Conservation (phyloP, 2,888 invertebrate genomes). For the Lomographa bimaculata region DNA sequence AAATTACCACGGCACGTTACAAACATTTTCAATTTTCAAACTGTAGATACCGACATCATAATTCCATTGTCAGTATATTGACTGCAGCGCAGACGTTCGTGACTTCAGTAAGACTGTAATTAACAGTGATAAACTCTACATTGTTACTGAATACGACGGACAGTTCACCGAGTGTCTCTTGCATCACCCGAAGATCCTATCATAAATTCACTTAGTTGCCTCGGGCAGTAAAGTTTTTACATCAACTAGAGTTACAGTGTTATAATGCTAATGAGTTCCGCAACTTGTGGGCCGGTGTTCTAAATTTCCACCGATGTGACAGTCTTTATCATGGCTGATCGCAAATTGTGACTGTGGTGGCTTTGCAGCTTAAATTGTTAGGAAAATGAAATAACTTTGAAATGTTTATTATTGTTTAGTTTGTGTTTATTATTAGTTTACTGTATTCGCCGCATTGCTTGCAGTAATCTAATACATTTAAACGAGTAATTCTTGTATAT, state of each 20-base stretch:
- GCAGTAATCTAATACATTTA: too few species aligned
- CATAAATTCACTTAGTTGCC: constrained; percentile 60
- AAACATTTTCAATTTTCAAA: too few species aligned
- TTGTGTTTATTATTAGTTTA: too few species aligned
- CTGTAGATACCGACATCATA: too few species aligned
- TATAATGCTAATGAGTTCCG: constrained; percentile 66
- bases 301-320: constrained; percentile 47
- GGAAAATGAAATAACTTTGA: too few species aligned
- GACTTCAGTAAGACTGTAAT: too few species aligned
- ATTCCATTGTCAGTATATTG: too few species aligned
- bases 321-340: constrained; percentile 38
- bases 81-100: too few species aligned
- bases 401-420: too few species aligned
- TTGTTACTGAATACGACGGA: constrained; percentile 1
- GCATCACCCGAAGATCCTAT: constrained; percentile 28
- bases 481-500: too few species aligned
- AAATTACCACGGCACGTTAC: too few species aligned
- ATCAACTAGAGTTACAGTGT: constrained; percentile 55
- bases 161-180: constrained; percentile 1
- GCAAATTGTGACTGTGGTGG: constrained; percentile 11
- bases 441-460: too few species aligned
- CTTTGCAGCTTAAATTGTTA: constrained; percentile 2
- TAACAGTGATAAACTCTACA: constrained; percentile 5
- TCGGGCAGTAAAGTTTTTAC: constrained; percentile 59
- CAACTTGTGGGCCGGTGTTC: constrained; percentile 49